Evolutionary conservation across 2,888 invertebrate species (phyloP).

Genomic region (Cryptus armator): DNA sequence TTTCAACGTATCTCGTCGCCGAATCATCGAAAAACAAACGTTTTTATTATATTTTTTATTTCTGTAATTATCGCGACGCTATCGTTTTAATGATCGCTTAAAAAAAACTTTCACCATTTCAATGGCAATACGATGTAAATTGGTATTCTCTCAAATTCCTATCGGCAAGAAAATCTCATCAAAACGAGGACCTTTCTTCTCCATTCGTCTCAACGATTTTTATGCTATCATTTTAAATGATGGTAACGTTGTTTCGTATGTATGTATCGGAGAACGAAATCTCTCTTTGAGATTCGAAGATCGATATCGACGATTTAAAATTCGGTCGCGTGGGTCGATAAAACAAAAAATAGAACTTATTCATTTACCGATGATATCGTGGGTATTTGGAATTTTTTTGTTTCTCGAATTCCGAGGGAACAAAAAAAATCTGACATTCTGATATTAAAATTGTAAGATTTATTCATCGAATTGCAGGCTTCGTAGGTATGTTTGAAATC

Average conservation of each 20-base stretch:
- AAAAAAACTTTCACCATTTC: slow-evolving; percentile 6
- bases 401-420: not conserved
- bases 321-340: not conserved
- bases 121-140: not conserved
- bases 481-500: no score
- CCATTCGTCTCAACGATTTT: not conserved
- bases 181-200: not conserved
- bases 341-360: not conserved
- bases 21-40: not conserved
- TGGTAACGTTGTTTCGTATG: slow-evolving; percentile 4
- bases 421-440: no score
- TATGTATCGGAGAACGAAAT: not conserved
- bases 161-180: slow-evolving; percentile 19
- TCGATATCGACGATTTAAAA: slow-evolving; percentile 9
- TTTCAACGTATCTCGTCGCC: not conserved
- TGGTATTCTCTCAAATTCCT: not conserved
- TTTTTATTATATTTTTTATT: not conserved
- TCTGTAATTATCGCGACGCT: not conserved
- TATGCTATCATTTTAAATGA: slow-evolving; percentile 11
- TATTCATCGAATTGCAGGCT: no score
- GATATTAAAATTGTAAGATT: no score
- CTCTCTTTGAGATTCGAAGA: slow-evolving; percentile 3
- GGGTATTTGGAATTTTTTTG: not conserved
- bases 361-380: not conserved
- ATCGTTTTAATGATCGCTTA: not conserved